Evolutionary conservation across 2,797 vertebrate genomes (phyloP).

Genomic region (Naso thynnoides): DNA sequence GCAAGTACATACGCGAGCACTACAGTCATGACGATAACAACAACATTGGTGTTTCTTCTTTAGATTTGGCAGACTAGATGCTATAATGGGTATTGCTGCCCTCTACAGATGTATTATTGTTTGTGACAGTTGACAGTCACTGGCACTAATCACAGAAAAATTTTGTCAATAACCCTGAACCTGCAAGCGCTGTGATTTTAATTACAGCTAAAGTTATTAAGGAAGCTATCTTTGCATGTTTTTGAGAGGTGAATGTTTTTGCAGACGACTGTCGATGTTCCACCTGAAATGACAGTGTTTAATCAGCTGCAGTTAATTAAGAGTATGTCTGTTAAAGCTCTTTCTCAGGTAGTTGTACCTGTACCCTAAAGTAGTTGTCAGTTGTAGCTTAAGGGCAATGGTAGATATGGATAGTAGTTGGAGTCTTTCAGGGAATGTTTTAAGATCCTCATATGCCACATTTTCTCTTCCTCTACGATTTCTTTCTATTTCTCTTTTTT

Average conservation of each 20-base stretch:
- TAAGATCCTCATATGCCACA: background rate
- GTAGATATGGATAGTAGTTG: conserved; percentile 24
- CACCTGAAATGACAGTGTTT: conserved; percentile 16
- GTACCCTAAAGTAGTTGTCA: background rate
- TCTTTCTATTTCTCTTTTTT: background rate
- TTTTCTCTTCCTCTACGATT: background rate
- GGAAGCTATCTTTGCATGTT: conserved; percentile 6
- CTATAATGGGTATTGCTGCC: no score
- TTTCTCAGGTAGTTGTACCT: background rate
- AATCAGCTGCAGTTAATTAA: conserved; percentile 35
- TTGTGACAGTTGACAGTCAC: background rate
- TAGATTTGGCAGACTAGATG: no score
- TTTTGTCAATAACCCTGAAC: background rate
- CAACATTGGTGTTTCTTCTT: no score
- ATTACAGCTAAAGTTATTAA: conserved; percentile 16
- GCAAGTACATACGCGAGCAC: no score
- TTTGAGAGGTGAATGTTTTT: conserved; percentile 23
- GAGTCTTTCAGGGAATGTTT: background rate
- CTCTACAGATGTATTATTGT: no score
- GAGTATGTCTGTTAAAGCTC: background rate
- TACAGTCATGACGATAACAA: no score
- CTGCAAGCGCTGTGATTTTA: background rate
- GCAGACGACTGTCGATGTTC: background rate
- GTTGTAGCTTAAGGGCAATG: conserved; percentile 6
- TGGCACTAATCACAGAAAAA: background rate